Evolutionary conservation across 2,888 invertebrate genomes (phyloP).

Genomic region (Chironomus riparius): DNA sequence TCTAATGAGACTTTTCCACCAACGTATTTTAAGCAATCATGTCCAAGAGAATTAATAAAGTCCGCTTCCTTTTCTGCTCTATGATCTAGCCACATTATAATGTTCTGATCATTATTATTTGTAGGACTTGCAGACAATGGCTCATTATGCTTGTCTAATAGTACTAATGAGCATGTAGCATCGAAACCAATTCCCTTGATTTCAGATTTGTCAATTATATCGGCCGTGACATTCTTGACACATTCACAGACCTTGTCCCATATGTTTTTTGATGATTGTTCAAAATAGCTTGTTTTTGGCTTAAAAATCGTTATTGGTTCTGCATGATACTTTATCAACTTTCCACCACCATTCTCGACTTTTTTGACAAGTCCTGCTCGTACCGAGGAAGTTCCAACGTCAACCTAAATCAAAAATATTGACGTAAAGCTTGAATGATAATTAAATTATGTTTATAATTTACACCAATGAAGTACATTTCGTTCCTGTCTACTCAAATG

Average conservation of each 20-base stretch:
- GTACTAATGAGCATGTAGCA: conserved; percentile 90
- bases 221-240: conserved; percentile 61
- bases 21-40: conserved; percentile 71
- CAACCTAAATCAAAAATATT: conserved; percentile 70
- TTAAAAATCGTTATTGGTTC: conserved; percentile 67
- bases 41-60: conserved; percentile 64
- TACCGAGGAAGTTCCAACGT: conserved; percentile 88
- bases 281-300: conserved; percentile 61
- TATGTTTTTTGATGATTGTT: conserved; percentile 84
- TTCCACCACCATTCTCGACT: conserved; percentile 50
- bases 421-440: conserved; percentile 19
- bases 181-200: conserved; percentile 90
- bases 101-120: conserved; percentile 62
- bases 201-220: conserved; percentile 43
- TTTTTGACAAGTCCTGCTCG: conserved; percentile 66
- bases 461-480: conserved; percentile 14
- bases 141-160: conserved; percentile 56
- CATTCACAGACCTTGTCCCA: conserved; percentile 60
- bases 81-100: conserved; percentile 91
- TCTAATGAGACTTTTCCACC: conserved; percentile 92
- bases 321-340: conserved; percentile 53
- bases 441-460: not conserved
- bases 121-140: conserved; percentile 63
- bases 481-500: not conserved
- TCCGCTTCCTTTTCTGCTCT: conserved; percentile 71